Evolutionary conservation across 2,888 invertebrate species (phyloP), one percentile per base, ranked within the genome.

Genomic region (Nomada hirtipes): DNA sequence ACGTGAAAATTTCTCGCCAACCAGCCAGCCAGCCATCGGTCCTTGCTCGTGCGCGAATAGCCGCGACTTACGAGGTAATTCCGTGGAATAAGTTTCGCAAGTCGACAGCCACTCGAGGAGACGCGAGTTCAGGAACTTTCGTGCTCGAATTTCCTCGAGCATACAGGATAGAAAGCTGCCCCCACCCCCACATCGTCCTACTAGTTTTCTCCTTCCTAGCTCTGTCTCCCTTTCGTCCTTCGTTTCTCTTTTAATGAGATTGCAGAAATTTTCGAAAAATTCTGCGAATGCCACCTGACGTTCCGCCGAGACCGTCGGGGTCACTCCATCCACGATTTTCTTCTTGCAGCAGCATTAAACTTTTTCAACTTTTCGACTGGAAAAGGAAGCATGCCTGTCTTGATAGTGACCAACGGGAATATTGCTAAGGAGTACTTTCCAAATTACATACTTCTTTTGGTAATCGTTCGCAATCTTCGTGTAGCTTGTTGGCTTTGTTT

Each of bases 51-150:
- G 61, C 74, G 55, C 76, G 76, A 77, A 77, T 79, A 52, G 86
- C 59, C 86, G 74, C 82, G 79, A 84, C 84, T 82, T 86, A 86
- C 86, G 88, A 85, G 83, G 83, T 84, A 88, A 88, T 88, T 79
- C 84, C 79, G 77, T 79, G 76, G 86, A 85, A 85, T 83, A 88
- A 88, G 83, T 88, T 88, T 86, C 81, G 77, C 79, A 76, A 83
- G 75, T 83, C 75, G 74, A 86, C 85, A 81, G 86, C 88, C 86
- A 86, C 78, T 84, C 73, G 47, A 76, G 75, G 74, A 47, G 69
- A 70, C 72, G 70, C 82, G 87, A 85, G 86, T 88, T 86, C 82
- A 79, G 81, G 76, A 87, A 88, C 79, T 86, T 87, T 77, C 61
- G 74, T 64, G 26, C 85, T 79, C 72, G 80, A 86, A 83, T 79